phyloP scores from a whole-genome alignment of 2,797 vertebrate genomes.

The Centropyge bicolor region DNA sequence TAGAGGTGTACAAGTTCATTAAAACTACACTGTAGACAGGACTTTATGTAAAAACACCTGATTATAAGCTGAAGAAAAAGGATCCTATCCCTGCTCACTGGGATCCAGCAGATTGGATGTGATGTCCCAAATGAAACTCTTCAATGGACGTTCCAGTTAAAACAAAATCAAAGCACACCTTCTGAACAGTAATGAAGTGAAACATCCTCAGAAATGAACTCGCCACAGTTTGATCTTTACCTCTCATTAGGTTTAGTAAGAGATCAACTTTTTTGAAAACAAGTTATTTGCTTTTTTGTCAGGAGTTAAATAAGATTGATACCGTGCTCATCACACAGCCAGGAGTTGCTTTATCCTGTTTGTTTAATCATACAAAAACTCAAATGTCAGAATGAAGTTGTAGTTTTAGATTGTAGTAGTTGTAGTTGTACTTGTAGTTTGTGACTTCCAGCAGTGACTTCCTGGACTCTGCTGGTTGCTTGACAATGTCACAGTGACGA shows the following conservation, averaged over 20 bases:
- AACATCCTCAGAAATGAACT: conserved; percentile 11
- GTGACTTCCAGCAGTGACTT: no score
- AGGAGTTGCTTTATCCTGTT: no score
- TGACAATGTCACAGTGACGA: no score
- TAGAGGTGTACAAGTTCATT: conserved; percentile 51
- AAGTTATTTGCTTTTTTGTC: neutral
- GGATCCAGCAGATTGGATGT: conserved; percentile 34
- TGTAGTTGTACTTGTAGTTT: no score
- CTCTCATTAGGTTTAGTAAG: neutral
- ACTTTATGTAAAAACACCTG: conserved; percentile 20
- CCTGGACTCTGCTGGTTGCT: no score
- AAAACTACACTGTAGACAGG: conserved; percentile 38
- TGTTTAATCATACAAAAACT: no score
- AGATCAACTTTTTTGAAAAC: neutral
- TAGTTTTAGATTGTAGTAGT: no score
- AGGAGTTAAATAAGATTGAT: neutral
- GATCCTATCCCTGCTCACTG: conserved; percentile 18
- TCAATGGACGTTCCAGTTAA: neutral
- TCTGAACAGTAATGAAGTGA: neutral
- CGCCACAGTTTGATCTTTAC: neutral
- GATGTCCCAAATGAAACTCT: conserved; percentile 22
- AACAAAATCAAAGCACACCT: conserved; percentile 27
- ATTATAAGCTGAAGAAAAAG: conserved; percentile 20
- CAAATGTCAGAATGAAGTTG: no score
- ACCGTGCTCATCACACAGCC: no score